Percentiles rank a stretch among this genome's conserved stretches.
These are phyloP conservation scores for Vultur gryphus DNA, from an alignment of 2,797 vertebrate genomes.

Conservation along the genomic window DNA sequence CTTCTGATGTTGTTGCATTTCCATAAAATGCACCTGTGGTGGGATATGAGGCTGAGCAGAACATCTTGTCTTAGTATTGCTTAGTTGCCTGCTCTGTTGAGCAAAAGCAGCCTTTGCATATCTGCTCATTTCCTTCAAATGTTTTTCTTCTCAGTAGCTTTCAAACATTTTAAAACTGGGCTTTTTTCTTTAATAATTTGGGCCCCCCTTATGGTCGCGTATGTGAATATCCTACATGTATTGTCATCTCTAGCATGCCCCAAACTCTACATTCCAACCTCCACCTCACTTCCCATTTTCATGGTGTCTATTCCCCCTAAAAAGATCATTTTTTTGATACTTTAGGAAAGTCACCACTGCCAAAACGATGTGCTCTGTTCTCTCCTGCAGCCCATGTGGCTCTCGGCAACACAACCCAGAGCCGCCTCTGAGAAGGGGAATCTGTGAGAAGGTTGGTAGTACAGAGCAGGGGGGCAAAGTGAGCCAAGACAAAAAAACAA, in stretches of 20 bases:
- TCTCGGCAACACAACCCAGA: background rate
- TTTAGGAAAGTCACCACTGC: background rate
- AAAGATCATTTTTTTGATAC: background rate
- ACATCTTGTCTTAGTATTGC: background rate
- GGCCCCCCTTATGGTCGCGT: rapidly evolving
- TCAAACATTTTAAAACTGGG: background rate
- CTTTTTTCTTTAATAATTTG: background rate
- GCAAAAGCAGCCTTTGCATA: background rate
- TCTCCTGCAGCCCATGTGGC: rapidly evolving
- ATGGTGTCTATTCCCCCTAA: background rate
- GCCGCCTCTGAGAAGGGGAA: background rate
- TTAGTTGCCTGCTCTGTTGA: background rate
- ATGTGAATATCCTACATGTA: background rate
- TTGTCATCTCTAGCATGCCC: background rate
- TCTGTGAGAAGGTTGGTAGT: background rate
- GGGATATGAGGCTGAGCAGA: background rate
- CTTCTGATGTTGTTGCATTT: background rate
- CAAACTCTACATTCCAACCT: background rate
- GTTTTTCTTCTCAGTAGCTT: background rate
- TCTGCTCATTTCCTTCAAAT: background rate
- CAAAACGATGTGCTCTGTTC: background rate
- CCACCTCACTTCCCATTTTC: background rate
- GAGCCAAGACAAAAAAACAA: background rate
- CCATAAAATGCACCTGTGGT: background rate
- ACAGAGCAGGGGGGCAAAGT: background rate